Base-by-base conservation (phyloP, 2,113 vertebrate species). In the Australoheros scitulus region DNA sequence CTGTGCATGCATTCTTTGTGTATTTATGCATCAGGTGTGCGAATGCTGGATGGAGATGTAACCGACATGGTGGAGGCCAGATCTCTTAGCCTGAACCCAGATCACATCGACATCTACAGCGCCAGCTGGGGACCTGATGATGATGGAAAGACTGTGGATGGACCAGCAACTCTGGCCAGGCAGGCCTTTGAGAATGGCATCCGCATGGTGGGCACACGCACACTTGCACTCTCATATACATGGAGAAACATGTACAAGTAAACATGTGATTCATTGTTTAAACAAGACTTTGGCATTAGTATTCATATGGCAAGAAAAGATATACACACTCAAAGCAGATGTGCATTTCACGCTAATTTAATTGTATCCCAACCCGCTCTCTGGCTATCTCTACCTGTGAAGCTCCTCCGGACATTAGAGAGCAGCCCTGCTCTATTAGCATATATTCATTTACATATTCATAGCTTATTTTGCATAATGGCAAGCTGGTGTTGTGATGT, bases 1-100 rank as follows among this genome's bases (percentile, higher is more conserved):
- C 24, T n/a, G 32, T 87, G 38, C n/a, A 18, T 79, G 14, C 47
- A 6, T 87, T 65, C 50, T 63, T 63, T 87, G 11, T 87, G 50
- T 85, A 18, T 81, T 52, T 86, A 10, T 88, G 57, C 80, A 22
- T 43, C 92, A 99, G 98, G 98, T 72, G 98, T 99, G 38, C 96
- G 98, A 9, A 99, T 99, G 98, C 94, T 99, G 94, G 98, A 99
- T 1, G 98, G 98, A 80, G 98, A 99, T 14, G 98, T 99, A 75
- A 99, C 98, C 0, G 98, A 99, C 91, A 99, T 99, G 98, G 98
- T 99, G 41, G 98, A 99, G 93, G 98, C 98, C 1, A 98, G 98
- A 83, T 99, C 98, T 10, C 95, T 99, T 22, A 98, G 97, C 88
- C 96, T 99, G 50, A 97, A 99, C 61, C 98, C 97, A 2, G 98